A percentile compares a stretch with the other conserved stretches of the same genome.
Conservation (phyloP, 2,113 vertebrate species). For the Triplophysa dalaica region DNA sequence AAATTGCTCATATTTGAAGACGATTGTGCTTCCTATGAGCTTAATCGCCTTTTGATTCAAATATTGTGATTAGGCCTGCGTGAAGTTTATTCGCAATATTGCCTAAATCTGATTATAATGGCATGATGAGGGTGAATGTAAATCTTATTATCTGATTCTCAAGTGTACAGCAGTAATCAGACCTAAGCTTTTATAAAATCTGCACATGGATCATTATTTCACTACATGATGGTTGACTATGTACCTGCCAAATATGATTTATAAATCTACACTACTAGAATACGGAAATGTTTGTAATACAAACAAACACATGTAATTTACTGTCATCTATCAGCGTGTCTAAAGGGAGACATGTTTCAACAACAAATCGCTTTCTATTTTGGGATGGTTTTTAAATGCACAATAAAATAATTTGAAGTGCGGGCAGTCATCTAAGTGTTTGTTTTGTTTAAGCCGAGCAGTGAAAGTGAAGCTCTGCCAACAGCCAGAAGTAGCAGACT, state of each 20-base stretch:
- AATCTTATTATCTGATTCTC: too few relatives aligned
- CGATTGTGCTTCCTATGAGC: too few relatives aligned
- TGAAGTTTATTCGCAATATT: too few relatives aligned
- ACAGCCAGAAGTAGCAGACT: slow-evolving; percentile 44
- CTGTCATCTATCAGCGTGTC: background rate
- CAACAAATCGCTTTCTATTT: background rate
- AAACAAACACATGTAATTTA: background rate
- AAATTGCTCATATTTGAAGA: too few relatives aligned
- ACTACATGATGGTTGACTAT: background rate
- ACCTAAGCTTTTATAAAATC: background rate
- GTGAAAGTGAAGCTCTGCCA: slow-evolving; percentile 37
- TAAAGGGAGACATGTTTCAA: background rate
- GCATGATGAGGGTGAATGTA: too few relatives aligned
- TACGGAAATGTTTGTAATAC: background rate
- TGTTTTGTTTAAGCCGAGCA: slow-evolving; percentile 43
- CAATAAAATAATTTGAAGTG: background rate
- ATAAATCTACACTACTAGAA: too few relatives aligned
- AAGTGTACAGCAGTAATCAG: background rate
- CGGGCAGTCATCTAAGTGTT: slow-evolving; percentile 20
- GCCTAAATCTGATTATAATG: too few relatives aligned
- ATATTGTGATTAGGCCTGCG: too few relatives aligned
- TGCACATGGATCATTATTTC: too few relatives aligned
- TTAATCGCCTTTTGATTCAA: too few relatives aligned
- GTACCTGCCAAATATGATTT: background rate
- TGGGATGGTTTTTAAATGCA: background rate